Evolutionary conservation across 2,113 vertebrate species (phyloP), one percentile per base, ranked within the genome.

Genomic region (Plecotus auritus): DNA sequence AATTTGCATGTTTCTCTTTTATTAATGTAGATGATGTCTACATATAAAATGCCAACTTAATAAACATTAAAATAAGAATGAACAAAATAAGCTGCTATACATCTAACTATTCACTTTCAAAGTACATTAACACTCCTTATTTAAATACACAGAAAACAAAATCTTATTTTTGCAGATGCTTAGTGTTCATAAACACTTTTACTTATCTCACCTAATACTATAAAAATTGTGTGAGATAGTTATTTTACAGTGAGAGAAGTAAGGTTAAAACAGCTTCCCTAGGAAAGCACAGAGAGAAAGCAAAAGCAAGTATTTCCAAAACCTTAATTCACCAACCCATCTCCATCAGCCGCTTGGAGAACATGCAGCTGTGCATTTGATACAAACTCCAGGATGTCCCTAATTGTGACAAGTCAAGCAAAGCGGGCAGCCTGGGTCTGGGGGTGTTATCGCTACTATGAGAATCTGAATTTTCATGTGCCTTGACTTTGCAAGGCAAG

Each of bases 391-490:
- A 37, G 20, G 18, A 26, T 35, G 64, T 49, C 73, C 78, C 66
- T 42, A 0, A 61, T 17, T 16, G 51, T 9, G 45, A 67, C 51
- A 45, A 54, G 77, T 45, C 85, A 85, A 28, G 61, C 72, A 88
- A 37, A 89, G 67, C 37, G 12, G 16, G 37, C 49, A 35, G 40
- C 23, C 20, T 1, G 9, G 74, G 47, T 35, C 4, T 78, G 40
- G 20, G 40, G 47, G 72, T 76, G 30, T 42, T 82, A 84, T 12
- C 4, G 35, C 59, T 32, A 87, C 56, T 30, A 6, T 51, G 77
- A 92, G 90, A 95, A 93, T 85, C 78, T 96, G 95, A 96, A 96
- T 95, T 97, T 97, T 88, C 45, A 88, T 40, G 85, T 96, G 94
- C 93, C 87, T 95, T 97, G 87, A 89, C 84, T 94, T 49, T 49